A percentile compares a stretch with the other conserved stretches of the same genome.
Conservation (phyloP, 2,113 vertebrate genomes). For the Corythornis madagascariensis region DNA sequence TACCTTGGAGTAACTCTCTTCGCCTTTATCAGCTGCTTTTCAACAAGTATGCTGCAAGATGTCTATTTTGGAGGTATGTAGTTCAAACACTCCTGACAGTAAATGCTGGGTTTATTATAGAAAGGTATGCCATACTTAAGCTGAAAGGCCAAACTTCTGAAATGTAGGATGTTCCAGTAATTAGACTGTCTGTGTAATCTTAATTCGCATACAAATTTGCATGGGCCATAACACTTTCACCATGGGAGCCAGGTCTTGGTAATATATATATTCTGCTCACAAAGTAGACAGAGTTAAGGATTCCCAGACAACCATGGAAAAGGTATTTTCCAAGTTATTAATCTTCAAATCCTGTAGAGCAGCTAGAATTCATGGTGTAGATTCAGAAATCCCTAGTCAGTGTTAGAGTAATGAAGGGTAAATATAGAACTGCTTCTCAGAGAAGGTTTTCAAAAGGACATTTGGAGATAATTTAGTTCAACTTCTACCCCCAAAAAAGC, state of each 20-base stretch:
- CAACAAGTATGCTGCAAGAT: neutral
- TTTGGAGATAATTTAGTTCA: neutral
- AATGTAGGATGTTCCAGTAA: neutral
- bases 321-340: neutral
- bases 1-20: neutral
- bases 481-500: neutral
- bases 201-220: neutral
- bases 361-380: neutral
- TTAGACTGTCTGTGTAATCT: neutral
- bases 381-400: neutral
- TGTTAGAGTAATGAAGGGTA: neutral
- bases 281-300: neutral
- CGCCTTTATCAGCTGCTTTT: neutral
- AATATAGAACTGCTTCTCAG: neutral
- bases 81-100: neutral
- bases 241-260: neutral
- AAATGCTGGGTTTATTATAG: neutral
- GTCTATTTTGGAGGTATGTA: neutral
- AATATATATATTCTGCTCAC: neutral
- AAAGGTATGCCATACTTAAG: neutral
- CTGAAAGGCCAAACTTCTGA: neutral
- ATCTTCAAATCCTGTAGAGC: neutral
- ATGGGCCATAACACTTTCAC: neutral
- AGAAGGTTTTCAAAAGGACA: neutral
- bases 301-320: neutral